Evolutionary conservation across 37 sponge, comb jelly and placozoan genomes (phyloP).

Genomic region (Geodia barretti): DNA sequence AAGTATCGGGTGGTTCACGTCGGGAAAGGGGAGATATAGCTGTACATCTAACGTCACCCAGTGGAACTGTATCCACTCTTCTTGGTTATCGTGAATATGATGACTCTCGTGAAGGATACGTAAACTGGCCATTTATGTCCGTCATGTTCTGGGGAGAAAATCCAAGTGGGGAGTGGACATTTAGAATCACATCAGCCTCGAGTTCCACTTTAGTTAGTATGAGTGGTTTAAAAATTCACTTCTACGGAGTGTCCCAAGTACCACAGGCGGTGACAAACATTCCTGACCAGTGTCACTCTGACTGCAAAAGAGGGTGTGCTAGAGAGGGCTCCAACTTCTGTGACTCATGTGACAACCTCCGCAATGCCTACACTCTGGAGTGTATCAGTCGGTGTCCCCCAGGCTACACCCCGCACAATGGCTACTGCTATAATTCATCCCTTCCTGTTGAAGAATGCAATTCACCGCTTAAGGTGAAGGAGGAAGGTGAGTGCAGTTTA

Average conservation of each 20-base stretch:
- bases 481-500: no score
- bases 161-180: slow-evolving; percentile 61
- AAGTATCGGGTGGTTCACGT: no score
- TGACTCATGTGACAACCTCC: slow-evolving; percentile 47
- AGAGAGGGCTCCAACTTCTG: slow-evolving; percentile 25
- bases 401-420: no score
- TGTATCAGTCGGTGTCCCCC: slow-evolving; percentile 52
- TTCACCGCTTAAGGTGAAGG: no score
- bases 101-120: slow-evolving; percentile 27
- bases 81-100: slow-evolving; percentile 58
- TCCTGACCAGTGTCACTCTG: slow-evolving; percentile 34
- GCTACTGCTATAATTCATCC: no score
- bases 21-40: slow-evolving; percentile 78
- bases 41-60: slow-evolving; percentile 70
- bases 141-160: slow-evolving; percentile 76
- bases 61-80: slow-evolving; percentile 63
- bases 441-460: no score
- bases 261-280: slow-evolving; percentile 25
- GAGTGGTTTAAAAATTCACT: neutral
- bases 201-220: slow-evolving; percentile 11
- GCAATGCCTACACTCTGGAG: slow-evolving; percentile 43
- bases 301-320: slow-evolving; percentile 48
- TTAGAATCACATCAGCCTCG: slow-evolving; percentile 4
- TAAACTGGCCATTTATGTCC: slow-evolving; percentile 75
- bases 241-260: slow-evolving; percentile 32